Percentiles rank a stretch among this genome's conserved stretches.
phyloP scores from a whole-genome alignment of 2,888 invertebrate species.

The Drosophila kanekoi region DNA sequence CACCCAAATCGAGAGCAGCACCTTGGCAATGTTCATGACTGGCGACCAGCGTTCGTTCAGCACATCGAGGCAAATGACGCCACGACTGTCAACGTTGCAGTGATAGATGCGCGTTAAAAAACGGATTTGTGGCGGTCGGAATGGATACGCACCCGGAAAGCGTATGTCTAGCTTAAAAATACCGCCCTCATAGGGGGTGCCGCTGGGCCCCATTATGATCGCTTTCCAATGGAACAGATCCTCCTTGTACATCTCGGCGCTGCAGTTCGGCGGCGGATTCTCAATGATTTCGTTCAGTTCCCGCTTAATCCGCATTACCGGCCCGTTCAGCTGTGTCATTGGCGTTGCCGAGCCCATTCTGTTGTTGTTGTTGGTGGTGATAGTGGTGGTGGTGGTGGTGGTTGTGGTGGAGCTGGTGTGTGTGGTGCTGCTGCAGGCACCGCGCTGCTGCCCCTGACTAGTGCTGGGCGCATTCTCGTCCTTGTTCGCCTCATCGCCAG shows the following conservation, averaged over 20 bases:
- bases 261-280: constrained; percentile 72
- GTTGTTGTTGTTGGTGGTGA: neutral
- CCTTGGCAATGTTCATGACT: constrained; percentile 64
- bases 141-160: constrained; percentile 61
- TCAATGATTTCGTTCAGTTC: constrained; percentile 56
- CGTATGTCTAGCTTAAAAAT: constrained; percentile 61
- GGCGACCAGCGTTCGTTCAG: constrained; percentile 74
- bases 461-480: constrained; percentile 48
- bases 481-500: neutral
- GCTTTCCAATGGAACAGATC: constrained; percentile 64
- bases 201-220: constrained; percentile 50
- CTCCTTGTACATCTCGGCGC: constrained; percentile 48
- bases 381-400: neutral
- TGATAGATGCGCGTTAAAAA: constrained; percentile 69
- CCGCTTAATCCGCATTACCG: constrained; percentile 42
- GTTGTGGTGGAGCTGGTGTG: neutral
- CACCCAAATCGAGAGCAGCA: constrained; percentile 65
- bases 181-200: constrained; percentile 63
- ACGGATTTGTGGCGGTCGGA: constrained; percentile 65
- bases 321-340: constrained; percentile 17
- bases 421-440: constrained; percentile 18
- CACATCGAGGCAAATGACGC: constrained; percentile 67
- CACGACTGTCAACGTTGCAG: constrained; percentile 71
- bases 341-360: neutral
- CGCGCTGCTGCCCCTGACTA: constrained; percentile 25